Evolutionary conservation across 2,797 vertebrate genomes (phyloP).

Genomic region (Sitta carolinensis): DNA sequence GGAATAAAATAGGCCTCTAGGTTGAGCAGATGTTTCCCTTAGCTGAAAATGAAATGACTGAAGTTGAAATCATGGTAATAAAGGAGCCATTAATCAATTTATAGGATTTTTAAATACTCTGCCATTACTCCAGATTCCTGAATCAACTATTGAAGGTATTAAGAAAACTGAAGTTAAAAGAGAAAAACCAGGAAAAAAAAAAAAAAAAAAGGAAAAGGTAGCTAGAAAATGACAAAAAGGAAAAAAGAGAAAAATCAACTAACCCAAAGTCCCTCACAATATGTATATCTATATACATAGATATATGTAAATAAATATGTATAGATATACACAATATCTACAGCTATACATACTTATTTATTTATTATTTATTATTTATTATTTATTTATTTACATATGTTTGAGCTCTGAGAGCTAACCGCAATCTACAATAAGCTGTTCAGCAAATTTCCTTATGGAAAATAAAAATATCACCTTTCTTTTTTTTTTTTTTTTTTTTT

Average conservation of each 20-base stretch:
- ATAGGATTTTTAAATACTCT: not conserved
- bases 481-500: not conserved
- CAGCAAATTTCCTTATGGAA: not conserved
- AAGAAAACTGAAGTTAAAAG: not conserved
- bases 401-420: too few species aligned
- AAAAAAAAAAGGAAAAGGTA: rapidly evolving
- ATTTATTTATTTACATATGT: too few species aligned
- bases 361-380: too few species aligned
- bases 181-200: rapidly evolving
- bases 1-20: not conserved
- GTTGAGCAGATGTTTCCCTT: not conserved
- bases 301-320: too few species aligned
- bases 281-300: rapidly evolving
- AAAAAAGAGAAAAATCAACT: not conserved
- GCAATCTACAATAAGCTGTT: not conserved
- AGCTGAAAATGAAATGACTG: not conserved
- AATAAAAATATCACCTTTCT: rapidly evolving
- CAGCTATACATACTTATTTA: too few species aligned
- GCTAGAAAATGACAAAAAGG: rapidly evolving
- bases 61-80: not conserved
- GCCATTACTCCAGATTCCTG: not conserved
- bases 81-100: not conserved
- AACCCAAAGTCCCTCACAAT: not conserved
- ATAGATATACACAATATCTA: too few species aligned
- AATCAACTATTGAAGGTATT: not conserved